Evolutionary conservation across 2,797 vertebrate genomes (phyloP), one percentile per base, ranked within the genome.

Genomic region (Gobio occitaniae): DNA sequence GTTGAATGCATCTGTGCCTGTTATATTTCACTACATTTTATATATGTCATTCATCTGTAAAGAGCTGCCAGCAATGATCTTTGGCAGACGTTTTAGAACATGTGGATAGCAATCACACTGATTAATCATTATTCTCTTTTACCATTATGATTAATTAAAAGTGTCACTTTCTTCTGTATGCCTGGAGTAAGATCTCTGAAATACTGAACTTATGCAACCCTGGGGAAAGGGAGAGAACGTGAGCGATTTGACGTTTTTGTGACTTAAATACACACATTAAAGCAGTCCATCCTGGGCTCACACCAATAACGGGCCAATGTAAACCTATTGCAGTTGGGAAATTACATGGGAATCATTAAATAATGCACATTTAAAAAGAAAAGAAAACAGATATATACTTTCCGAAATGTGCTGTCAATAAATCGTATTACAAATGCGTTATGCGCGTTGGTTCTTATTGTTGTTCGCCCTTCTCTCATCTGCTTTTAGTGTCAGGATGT

Each of bases 141-240:
- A 76, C 76, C 32, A 83, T 41, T 75, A 83, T 25, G 69, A 48
- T 19, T 74, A 65, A 75, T 75, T 80, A 66, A 66, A 52, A n/a
- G 47, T 68, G 17, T 68, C 78, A 80, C 47, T 38, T 66, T 68
- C 29, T 52, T 68, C 65, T 68, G 47, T 41, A 68, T 11, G 77
- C 77, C 77, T 66, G 41, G 59, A 79, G 77, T 25, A 47, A 79
- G 16, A 79, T 19, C 5, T 48, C 77, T 32, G 61, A 32, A 50
- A 3, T 48, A 78, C 59, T 50, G 25, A 65, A 48, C 59, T 29
- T 79, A 59, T 65, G 56, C 25, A 44, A 48, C 63, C 56, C n/a
- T 65, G 59, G 59, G 11, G 16, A 65, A 80, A 38, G 6, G 13
- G 65, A 68, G 41, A 79, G n/a, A 6, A 21, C 6, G 8, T 44